phyloP scores from a whole-genome alignment of 2,113 vertebrate genomes.

The Chrysemys picta region DNA sequence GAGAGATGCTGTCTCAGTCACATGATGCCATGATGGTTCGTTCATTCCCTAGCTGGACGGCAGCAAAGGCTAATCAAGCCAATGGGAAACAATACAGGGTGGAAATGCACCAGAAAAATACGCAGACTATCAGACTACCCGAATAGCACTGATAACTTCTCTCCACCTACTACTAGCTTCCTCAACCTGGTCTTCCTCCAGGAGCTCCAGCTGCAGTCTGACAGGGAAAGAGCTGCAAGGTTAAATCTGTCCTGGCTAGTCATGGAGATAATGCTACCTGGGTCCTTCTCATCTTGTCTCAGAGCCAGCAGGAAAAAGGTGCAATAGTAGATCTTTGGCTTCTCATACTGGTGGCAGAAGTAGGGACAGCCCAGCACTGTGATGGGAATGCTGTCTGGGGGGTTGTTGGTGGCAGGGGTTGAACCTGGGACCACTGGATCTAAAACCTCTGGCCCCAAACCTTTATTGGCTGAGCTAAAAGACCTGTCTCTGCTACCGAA shows the following conservation, averaged over 20 bases:
- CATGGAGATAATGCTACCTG: neutral
- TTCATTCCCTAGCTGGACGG: neutral
- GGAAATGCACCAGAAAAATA: fast-evolving
- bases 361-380: neutral
- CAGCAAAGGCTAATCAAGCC: neutral
- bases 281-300: neutral
- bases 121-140: neutral
- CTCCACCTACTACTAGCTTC: neutral
- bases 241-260: neutral
- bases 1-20: neutral
- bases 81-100: fast-evolving
- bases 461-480: neutral
- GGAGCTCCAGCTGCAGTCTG: neutral
- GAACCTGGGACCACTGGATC: neutral
- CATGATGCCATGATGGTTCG: neutral
- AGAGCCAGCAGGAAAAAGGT: neutral
- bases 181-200: neutral
- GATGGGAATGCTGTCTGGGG: neutral
- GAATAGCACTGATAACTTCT: neutral
- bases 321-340: neutral
- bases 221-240: neutral
- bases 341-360: neutral
- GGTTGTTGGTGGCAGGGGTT: fast-evolving
- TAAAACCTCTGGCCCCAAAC: neutral
- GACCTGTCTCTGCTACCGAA: neutral